These are phyloP conservation scores for Conus betulinus DNA, from an alignment of 1,140 invertebrate genomes.

Conservation along the genomic window DNA sequence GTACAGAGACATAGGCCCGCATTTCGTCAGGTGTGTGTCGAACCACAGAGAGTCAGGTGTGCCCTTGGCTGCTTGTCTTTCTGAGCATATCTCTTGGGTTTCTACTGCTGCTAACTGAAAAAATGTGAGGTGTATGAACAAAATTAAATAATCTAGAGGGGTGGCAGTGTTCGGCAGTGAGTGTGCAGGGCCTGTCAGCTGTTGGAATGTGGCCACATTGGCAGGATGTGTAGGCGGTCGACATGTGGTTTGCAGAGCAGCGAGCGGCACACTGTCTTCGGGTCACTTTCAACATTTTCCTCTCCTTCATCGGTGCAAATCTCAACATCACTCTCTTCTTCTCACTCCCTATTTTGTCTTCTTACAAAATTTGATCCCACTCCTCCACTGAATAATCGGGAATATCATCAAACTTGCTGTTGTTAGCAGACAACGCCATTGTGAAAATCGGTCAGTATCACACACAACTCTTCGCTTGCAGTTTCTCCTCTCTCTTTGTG, in stretches of 20 bases:
- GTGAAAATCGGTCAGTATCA: no score
- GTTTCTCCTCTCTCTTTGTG: no score
- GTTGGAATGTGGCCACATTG: background rate
- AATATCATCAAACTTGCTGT: background rate
- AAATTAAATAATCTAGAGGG: background rate
- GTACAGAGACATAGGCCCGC: background rate
- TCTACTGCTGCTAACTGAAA: background rate
- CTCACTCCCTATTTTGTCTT: background rate
- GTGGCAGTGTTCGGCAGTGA: conserved; percentile 25
- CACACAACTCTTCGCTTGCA: no score
- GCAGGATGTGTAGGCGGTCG: background rate
- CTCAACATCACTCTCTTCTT: conserved; percentile 13
- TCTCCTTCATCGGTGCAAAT: background rate
- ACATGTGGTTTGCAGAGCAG: background rate
- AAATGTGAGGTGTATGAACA: background rate
- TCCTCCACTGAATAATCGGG: no score
- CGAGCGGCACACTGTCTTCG: background rate
- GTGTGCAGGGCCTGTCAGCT: background rate
- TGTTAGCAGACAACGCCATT: background rate
- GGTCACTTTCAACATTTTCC: background rate
- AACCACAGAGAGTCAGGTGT: background rate
- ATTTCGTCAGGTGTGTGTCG: background rate
- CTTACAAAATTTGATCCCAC: background rate
- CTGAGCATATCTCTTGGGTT: background rate
- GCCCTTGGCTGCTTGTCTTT: background rate